Base-by-base conservation (phyloP, 2,888 invertebrate species). In the Drosophila koepferae region DNA sequence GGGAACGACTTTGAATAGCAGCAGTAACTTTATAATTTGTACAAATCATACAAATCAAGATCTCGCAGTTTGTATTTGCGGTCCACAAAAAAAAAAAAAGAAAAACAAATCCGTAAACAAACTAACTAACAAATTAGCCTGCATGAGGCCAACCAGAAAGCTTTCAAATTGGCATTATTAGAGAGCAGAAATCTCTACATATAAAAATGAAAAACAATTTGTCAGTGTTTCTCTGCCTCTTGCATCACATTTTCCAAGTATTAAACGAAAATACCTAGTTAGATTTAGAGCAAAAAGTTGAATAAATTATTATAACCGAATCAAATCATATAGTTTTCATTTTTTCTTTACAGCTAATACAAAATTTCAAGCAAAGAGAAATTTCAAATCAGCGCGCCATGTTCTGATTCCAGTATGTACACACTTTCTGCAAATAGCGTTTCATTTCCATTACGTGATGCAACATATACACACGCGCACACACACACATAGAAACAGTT, bases 241-340 rank as follows among this genome's bases (percentile, higher is more conserved):
- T 59, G 53, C 12, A 43, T 60, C 70, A 69, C 18, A 41, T 7
- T 20, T 14, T 31, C 34, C 10, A 40, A 40, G 28, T 41, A 60
- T 10, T 70, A 70, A 28, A 40, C 53, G 41, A 6, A 41, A 14
- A n/a, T 28, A 28, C 0, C 31, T 70, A 70, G 23, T 68, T 70
- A 36, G 44, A 14, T 40, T 51, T 63, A 63, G 20, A 53, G 34
- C 12, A 46, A 44, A 44, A n/a, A 62, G 38, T 53, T 63, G 14
- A 71, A 71, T 71, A 71, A 71, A 71, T 71, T 71, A 71, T 71
- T 51, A 41, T 51, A 51, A 18, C 23, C 16, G 55, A 36, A 18
- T 43, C 28, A 1, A 5, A 28, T 28, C 23, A 23, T 18, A 14
- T 43, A 31, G 23, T n/a, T 40, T 18, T 14, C 28, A 28, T 3